Conservation (phyloP, 2,113 vertebrate genomes). For the Rhineura floridana region DNA sequence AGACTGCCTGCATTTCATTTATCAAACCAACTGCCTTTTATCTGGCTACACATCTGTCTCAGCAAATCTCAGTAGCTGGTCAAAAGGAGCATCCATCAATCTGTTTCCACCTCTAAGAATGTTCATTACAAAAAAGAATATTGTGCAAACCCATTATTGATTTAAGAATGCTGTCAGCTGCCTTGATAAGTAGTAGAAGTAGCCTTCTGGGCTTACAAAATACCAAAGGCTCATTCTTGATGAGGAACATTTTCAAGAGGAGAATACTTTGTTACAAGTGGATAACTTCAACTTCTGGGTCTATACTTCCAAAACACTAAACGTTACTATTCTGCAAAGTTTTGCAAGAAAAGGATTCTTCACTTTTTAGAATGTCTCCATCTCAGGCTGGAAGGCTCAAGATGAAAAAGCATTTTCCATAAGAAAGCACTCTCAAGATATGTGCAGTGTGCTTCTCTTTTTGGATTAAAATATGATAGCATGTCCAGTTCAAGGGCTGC, state of each 20-base stretch:
- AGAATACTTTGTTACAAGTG: background rate
- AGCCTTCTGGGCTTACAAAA: conserved; percentile 43
- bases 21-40: conserved; percentile 32
- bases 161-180: conserved; percentile 36
- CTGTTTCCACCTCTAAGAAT: conserved; percentile 12
- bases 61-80: conserved; percentile 25
- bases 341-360: background rate
- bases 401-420: background rate
- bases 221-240: background rate
- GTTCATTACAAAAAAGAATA: conserved; percentile 38
- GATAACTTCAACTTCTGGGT: conserved; percentile 19
- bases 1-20: conserved; percentile 30
- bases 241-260: conserved; percentile 28
- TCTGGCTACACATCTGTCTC: conserved; percentile 12
- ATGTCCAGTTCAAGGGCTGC: background rate
- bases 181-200: conserved; percentile 44
- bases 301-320: conserved; percentile 10
- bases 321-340: background rate
- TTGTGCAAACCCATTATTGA: conserved; percentile 35
- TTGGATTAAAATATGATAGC: background rate
- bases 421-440: background rate
- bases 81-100: conserved; percentile 45
- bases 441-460: background rate
- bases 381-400: background rate
- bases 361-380: conserved; percentile 5